These are phyloP conservation scores for Dasysyrphus tricinctus DNA, from an alignment of 2,888 invertebrate species.

Conservation along the genomic window DNA sequence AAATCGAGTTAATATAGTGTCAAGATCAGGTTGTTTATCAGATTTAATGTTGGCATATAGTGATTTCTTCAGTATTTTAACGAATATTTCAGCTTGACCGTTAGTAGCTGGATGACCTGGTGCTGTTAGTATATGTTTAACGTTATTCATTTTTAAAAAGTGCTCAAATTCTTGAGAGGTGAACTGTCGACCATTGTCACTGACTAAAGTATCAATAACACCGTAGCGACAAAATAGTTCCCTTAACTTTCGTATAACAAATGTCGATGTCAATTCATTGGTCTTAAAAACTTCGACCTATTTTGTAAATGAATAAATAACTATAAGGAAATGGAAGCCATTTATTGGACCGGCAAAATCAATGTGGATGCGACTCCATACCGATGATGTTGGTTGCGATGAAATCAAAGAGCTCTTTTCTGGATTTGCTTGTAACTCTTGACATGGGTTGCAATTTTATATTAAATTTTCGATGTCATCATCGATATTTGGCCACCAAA, in stretches of 20 bases:
- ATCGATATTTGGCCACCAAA: constrained; percentile 71
- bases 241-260: constrained; percentile 55
- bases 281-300: too few relatives aligned
- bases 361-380: constrained; percentile 57
- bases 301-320: too few relatives aligned
- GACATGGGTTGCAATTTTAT: constrained; percentile 55
- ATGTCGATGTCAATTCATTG: constrained; percentile 57
- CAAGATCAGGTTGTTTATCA: neutral
- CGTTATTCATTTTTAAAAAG: constrained; percentile 14
- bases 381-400: constrained; percentile 50
- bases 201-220: constrained; percentile 54
- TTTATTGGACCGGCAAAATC: constrained; percentile 56
- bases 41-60: constrained; percentile 4
- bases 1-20: constrained; percentile 26
- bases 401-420: too few relatives aligned
- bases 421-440: too few relatives aligned
- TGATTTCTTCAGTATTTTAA: constrained; percentile 19
- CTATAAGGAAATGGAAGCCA: too few relatives aligned
- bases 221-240: constrained; percentile 66
- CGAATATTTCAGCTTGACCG: constrained; percentile 67
- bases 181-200: constrained; percentile 67
- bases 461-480: constrained; percentile 60
- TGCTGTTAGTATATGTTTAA: constrained; percentile 63
- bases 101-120: too few relatives aligned
- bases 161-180: constrained; percentile 47